Conservation (phyloP, 2,888 invertebrate genomes). For the Ochlodes sylvanus region DNA sequence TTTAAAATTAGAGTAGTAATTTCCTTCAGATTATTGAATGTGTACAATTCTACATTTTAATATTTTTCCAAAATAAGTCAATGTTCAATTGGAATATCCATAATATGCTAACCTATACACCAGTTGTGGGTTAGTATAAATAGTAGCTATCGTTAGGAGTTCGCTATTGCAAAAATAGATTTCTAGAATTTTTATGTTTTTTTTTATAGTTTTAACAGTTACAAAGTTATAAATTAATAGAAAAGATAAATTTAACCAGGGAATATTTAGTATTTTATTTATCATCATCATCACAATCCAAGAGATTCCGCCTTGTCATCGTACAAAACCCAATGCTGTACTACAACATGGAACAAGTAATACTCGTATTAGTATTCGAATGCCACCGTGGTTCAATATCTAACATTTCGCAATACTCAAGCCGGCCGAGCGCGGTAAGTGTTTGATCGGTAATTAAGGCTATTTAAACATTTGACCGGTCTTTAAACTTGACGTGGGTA, state of each 20-base stretch:
- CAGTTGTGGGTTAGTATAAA: slow-evolving; percentile 29
- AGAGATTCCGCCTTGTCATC: background rate
- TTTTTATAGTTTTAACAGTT: background rate
- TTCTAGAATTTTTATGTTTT: background rate
- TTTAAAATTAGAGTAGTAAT: too few relatives aligned
- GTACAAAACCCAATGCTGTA: background rate
- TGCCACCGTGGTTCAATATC: slow-evolving; percentile 38
- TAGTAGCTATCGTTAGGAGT: slow-evolving; percentile 34
- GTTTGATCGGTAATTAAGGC: slow-evolving; percentile 77
- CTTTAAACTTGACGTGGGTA: slow-evolving; percentile 65
- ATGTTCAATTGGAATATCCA: slow-evolving; percentile 9
- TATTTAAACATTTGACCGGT: slow-evolving; percentile 72
- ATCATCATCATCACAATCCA: too few relatives aligned
- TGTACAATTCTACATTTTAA: too few relatives aligned
- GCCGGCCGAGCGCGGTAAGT: slow-evolving; percentile 50
- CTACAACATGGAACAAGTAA: background rate
- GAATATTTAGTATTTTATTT: too few relatives aligned
- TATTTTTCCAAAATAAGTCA: too few relatives aligned
- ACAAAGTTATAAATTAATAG: too few relatives aligned
- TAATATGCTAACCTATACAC: slow-evolving; percentile 5
- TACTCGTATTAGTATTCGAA: background rate
- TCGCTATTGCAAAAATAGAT: slow-evolving; percentile 47
- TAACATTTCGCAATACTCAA: slow-evolving; percentile 72
- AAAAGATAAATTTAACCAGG: too few relatives aligned
- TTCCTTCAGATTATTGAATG: too few relatives aligned